Evolutionary conservation across 2,797 vertebrate genomes (phyloP).

Genomic region (Falco peregrinus): DNA sequence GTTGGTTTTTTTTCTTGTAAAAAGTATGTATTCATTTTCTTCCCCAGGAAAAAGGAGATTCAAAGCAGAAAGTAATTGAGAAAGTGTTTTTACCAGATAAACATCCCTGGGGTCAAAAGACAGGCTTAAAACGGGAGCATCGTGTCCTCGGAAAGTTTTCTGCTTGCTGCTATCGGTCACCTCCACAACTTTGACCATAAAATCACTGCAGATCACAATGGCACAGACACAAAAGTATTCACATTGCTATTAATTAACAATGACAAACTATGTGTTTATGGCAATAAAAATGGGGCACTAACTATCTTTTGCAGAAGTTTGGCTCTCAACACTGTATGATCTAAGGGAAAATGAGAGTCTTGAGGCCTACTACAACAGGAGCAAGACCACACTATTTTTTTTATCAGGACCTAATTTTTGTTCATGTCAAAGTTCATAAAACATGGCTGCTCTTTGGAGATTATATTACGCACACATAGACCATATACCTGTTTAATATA

Average conservation of each 20-base stretch:
- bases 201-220: slow-evolving; percentile 82
- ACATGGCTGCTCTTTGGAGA: neutral
- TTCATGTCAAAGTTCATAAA: neutral
- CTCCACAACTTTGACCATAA: slow-evolving; percentile 94
- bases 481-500: neutral
- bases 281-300: neutral
- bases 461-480: neutral
- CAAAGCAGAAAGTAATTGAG: neutral
- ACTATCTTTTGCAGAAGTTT: neutral
- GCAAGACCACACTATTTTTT: neutral
- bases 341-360: neutral
- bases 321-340: neutral
- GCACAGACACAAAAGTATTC: neutral
- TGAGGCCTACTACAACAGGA: neutral
- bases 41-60: neutral
- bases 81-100: slow-evolving; percentile 84
- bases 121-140: slow-evolving; percentile 92
- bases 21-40: neutral
- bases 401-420: neutral
- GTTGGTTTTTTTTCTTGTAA: neutral
- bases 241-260: neutral
- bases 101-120: slow-evolving; percentile 90
- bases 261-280: neutral
- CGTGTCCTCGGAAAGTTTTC: slow-evolving; percentile 92
- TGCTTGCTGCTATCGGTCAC: slow-evolving; percentile 91